Base-by-base conservation (phyloP, 37 sponge, comb jelly and placozoan genomes). In the Dysidea cf. avara region DNA sequence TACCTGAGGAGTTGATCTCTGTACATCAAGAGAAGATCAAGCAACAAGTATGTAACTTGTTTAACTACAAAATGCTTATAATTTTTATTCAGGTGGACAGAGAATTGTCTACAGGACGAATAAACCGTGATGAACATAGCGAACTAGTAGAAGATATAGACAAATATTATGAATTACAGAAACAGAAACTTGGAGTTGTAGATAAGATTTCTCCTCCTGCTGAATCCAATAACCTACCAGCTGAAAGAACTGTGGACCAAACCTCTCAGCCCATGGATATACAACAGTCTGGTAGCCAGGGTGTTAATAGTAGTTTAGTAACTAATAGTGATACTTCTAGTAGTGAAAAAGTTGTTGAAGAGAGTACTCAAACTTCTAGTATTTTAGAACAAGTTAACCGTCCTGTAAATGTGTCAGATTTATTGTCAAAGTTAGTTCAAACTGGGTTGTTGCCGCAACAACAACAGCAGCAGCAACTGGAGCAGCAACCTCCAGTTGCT, bases 1-100 rank as follows among this genome's bases (percentile, higher is more conserved):
- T 83, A 43, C 87, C 87, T 18, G 22, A 75, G 0, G 82, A 86
- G 61, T 21, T 76, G 56, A 56, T 86, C 7, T 65, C 68, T 14
- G 71, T 56, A n/a, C 79, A 86, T 43, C 75, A 86, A 17, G 72
- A 80, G 53, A 31, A 47, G 29, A 68, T 86, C 5, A 12, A 76
- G 66, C 75, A 76, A 32, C 75, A 81, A 77, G 87, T 86, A 14
- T 53, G 60, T 7, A 50, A 17, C 53, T 50, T 18, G 17, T 18
- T 50, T 14, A 18, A 50, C 17, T 18, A 14, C 53, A 50, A 50
- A 18, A 18, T 14, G 14, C 17, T 50, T 50, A 50, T 50, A 18
- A 18, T 50, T 50, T 17, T 50, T 17, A 17, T 58, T 3, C 39
- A 84, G 85, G 40, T 77, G 20, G 64, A 77, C 56, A 29, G 46